Evolutionary conservation across 2,797 vertebrate genomes (phyloP).

Genomic region (Anguilla obscura): DNA sequence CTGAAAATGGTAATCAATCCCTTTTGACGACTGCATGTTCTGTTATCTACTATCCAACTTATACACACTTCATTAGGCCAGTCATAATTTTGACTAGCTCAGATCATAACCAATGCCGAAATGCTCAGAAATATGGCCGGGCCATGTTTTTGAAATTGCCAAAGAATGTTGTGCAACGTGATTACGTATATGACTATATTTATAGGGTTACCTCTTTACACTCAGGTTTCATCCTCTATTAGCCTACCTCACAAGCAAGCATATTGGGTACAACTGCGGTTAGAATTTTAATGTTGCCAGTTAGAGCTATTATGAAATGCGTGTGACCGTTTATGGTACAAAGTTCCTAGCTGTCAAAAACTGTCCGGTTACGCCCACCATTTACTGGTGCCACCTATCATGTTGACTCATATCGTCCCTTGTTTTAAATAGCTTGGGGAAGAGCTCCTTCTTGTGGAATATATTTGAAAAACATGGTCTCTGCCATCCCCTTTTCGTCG

Average conservation of each 20-base stretch:
- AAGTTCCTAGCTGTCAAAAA: no score
- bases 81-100: not conserved
- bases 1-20: not conserved
- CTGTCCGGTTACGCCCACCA: not conserved
- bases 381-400: not conserved
- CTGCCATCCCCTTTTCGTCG: not conserved
- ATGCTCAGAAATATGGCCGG: not conserved
- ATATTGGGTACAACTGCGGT: not conserved
- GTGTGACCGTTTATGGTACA: not conserved
- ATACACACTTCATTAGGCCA: not conserved
- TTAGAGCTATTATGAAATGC: not conserved
- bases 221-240: not conserved
- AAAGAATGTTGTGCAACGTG: not conserved
- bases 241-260: not conserved
- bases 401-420: not conserved
- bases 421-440: slow-evolving; percentile 6
- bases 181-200: not conserved
- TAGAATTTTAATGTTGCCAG: not conserved
- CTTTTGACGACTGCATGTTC: not conserved
- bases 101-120: not conserved
- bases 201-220: not conserved
- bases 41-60: not conserved
- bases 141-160: not conserved
- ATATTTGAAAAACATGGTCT: not conserved
- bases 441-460: slow-evolving; percentile 36